Evolutionary conservation across 2,888 invertebrate genomes (phyloP), one percentile per base, ranked within the genome.

Genomic region (Trichopoda pennipes): DNA sequence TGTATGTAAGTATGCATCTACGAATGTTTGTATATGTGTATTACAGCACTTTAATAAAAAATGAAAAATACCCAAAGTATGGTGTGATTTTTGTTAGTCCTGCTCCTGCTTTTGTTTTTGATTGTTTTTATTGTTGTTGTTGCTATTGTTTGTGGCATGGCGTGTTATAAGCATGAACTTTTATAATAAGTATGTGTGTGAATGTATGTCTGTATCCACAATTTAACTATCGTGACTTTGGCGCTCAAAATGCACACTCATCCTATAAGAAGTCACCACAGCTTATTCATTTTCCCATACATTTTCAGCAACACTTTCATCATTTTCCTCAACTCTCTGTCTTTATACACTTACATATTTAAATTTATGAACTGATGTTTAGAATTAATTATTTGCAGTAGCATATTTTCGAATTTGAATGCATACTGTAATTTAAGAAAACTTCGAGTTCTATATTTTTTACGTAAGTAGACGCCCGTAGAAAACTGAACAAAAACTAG

Each of bases 141-240:
- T 69, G 28, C 23, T 61, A 21, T 17, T 61, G 70, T 70, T 77
- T 70, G 64, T 70, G 77, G 70, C 38, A 47, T 70, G 70, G 63
- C 77, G 28, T 28, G 6, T 28, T 28, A 70, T 69, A 77, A 63
- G 51, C 56, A 58, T 70, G 38, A 70, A 64, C 64, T 63, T 44
- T 38, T 76, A 19, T 4, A 38, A 38, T 38, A 38, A 28, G 28
- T 38, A 38, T 38, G 38, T 12, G 38, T 38, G 38, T 38, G 3
- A 12, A 6, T 44, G 9, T 8, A 10, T 63, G 35, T 19, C 10
- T 61, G 42, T 32, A n/a, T 17, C n/a, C 49, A 61, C 44, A 60
- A 60, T 58, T 58, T 78, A 72, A 56, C 21, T 64, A 44, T 66
- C 64, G 58, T 58, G 58, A 23, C 64, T 56, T 66, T 51, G 66